Evolutionary conservation across 2,888 invertebrate species (phyloP), one percentile per base, ranked within the genome.

Genomic region (Cryptophagus acutangulus): DNA sequence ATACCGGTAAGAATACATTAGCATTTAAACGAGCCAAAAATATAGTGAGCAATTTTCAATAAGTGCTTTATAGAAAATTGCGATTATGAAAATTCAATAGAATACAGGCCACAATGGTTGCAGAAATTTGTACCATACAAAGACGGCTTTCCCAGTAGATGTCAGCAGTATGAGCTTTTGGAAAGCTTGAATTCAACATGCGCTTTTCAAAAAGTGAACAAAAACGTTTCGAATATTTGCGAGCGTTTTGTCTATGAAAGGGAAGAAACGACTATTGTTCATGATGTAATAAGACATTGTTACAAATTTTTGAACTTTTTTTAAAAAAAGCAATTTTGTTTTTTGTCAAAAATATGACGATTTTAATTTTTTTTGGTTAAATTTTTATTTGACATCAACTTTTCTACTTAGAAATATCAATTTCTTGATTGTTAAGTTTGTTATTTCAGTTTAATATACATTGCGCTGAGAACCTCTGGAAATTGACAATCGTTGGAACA

Each of bases 401-500:
- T n/a, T n/a, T n/a, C n/a, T n/a, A n/a, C n/a, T n/a, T n/a, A n/a
- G n/a, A n/a, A n/a, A n/a, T n/a, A n/a, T n/a, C n/a, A n/a, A n/a
- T n/a, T n/a, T n/a, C n/a, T n/a, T n/a, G n/a, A n/a, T n/a, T n/a
- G n/a, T n/a, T n/a, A n/a, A n/a, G n/a, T n/a, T n/a, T n/a, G n/a
- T n/a, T n/a, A n/a, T 70, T 70, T 10, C 66, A 82, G 81, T 82
- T 81, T 62, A 69, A 74, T 54, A 63, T 82, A 35, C 76, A 75
- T 25, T 82, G 81, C 54, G 69, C 75, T 45, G 73, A 75, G 49
- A 67, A 72, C 46, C 65, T 78, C 39, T 84, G 84, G 84, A 82
- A 80, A 65, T 64, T 81, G 40, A 77, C 83, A 0, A 59, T 84
- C 49, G 76, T 84, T 18, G 85, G 85, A 9, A 84, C 84, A 1